A percentile compares a stretch with the other conserved stretches of the same genome.
These are phyloP conservation scores for Odontesthes bonariensis DNA, from an alignment of 2,113 vertebrate genomes.

Conservation along the genomic window DNA sequence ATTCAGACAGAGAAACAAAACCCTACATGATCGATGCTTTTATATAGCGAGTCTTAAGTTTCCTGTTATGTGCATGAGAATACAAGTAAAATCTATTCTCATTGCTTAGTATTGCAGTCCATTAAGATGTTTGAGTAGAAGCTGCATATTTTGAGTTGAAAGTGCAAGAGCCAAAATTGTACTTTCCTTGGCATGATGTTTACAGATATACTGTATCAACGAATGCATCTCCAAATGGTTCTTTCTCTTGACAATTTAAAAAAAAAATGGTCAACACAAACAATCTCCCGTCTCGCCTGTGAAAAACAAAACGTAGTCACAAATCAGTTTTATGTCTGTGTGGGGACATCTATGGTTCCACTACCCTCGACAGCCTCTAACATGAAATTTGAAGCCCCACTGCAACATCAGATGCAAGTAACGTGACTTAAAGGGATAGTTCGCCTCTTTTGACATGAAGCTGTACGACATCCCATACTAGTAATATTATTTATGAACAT, in stretches of 20 bases:
- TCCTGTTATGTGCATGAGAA: too few relatives aligned
- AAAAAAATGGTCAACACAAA: neutral
- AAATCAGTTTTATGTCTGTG: slow-evolving; percentile 30
- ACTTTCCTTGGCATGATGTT: too few relatives aligned
- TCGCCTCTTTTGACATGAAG: too few relatives aligned
- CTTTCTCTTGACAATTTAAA: neutral
- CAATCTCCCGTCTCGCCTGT: neutral
- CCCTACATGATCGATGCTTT: neutral
- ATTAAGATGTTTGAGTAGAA: too few relatives aligned
- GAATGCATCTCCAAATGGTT: neutral
- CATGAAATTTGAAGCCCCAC: slow-evolving; percentile 11
- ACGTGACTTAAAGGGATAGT: too few relatives aligned
- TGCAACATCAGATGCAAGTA: slow-evolving; percentile 15
- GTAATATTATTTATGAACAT: too few relatives aligned
- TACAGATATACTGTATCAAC: neutral
- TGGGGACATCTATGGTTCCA: slow-evolving; percentile 13
- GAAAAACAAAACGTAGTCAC: neutral
- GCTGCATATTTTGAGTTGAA: too few relatives aligned
- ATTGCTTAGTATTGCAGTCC: neutral
- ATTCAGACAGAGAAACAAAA: too few relatives aligned
- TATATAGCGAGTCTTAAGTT: neutral
- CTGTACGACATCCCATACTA: too few relatives aligned
- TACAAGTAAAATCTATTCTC: too few relatives aligned
- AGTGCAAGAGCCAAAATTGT: too few relatives aligned
- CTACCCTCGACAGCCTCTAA: slow-evolving; percentile 11